phyloP scores from a whole-genome alignment of 2,888 invertebrate genomes.

The Pollenia griseotomentosa region DNA sequence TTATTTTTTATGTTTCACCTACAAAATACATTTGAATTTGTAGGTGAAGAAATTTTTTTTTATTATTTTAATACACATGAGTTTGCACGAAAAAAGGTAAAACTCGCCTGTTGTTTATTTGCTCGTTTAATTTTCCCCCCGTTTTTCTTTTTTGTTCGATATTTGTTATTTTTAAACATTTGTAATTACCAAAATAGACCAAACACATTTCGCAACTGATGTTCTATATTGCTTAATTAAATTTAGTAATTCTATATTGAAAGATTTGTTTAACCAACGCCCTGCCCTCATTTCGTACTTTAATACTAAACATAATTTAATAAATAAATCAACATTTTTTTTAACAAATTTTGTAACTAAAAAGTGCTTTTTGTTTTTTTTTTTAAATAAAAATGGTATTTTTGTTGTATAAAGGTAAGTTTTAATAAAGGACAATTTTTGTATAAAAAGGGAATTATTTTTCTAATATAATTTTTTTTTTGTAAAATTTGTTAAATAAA shows the following conservation, averaged over 20 bases:
- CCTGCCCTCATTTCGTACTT: not conserved
- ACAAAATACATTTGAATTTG: slow-evolving; percentile 22
- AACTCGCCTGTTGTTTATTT: slow-evolving; percentile 26
- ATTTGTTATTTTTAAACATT: slow-evolving; percentile 22
- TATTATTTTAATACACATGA: not conserved
- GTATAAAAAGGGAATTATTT: too few species aligned
- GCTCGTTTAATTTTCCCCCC: slow-evolving; percentile 31
- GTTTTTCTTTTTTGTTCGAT: slow-evolving; percentile 31
- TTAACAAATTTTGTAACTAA: not conserved
- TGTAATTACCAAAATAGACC: slow-evolving; percentile 58
- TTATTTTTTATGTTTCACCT: not conserved
- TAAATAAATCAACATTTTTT: slow-evolving; percentile 22
- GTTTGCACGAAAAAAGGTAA: not conserved
- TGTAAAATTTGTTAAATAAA: too few species aligned
- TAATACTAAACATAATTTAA: too few species aligned
- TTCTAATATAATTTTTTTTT: too few species aligned
- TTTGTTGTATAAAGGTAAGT: too few species aligned
- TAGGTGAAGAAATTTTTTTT: slow-evolving; percentile 31
- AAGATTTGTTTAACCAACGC: not conserved
- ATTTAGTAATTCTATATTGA: slow-evolving; percentile 42
- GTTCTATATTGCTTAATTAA: slow-evolving; percentile 14
- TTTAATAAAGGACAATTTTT: too few species aligned
- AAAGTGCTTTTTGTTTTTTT: not conserved
- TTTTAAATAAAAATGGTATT: too few species aligned
- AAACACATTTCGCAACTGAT: slow-evolving; percentile 30